Evolutionary conservation across 35 echinoderm and acorn worm species (phyloP).

Genomic region (Diadema setosum): DNA sequence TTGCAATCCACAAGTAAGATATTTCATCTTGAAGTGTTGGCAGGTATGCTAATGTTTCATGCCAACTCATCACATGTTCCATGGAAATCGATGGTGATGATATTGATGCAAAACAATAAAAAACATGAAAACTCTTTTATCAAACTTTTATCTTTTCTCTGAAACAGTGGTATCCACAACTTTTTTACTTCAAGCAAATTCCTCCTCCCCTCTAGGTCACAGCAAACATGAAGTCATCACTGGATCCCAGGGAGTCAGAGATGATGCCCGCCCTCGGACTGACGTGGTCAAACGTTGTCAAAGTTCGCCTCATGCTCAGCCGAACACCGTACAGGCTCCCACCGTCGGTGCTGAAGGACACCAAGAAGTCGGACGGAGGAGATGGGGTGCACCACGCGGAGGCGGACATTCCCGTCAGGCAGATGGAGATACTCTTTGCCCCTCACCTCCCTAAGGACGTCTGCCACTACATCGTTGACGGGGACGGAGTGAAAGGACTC

Average conservation of each 20-base stretch:
- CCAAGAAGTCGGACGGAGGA: neutral
- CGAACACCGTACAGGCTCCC: constrained; percentile 71
- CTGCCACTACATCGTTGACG: constrained; percentile 79
- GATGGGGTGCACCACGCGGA: neutral
- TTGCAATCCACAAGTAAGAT: too few species aligned
- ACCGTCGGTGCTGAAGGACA: neutral
- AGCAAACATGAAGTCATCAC: constrained; percentile 70
- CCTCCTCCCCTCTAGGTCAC: constrained; percentile 68
- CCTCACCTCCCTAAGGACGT: constrained; percentile 80
- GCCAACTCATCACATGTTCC: too few species aligned
- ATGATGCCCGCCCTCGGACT: constrained; percentile 85
- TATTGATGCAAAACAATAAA: too few species aligned
- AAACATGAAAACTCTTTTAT: too few species aligned
- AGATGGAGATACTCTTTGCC: constrained; percentile 78
- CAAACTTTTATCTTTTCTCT: too few species aligned
- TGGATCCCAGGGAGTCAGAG: neutral
- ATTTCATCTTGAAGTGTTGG: too few species aligned
- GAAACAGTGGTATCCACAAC: too few species aligned
- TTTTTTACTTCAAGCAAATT: too few species aligned
- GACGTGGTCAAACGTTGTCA: constrained; percentile 89
- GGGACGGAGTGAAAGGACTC: constrained; percentile 71
- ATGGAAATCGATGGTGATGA: too few species aligned
- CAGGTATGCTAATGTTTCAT: too few species aligned
- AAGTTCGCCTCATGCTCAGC: constrained; percentile 77
- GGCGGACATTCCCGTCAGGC: constrained; percentile 48